Evolutionary conservation across 2,797 vertebrate genomes (phyloP).

Genomic region (Mus caroli): DNA sequence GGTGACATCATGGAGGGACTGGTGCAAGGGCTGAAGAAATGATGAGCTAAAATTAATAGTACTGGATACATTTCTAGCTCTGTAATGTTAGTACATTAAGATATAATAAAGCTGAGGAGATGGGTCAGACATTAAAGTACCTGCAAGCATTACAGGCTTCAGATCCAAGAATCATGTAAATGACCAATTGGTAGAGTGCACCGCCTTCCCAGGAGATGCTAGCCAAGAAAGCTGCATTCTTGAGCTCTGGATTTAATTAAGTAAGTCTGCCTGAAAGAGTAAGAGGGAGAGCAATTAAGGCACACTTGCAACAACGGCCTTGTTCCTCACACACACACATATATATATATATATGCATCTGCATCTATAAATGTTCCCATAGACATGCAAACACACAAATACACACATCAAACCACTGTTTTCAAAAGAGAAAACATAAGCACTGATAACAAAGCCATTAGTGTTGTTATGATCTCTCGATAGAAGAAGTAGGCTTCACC

Average conservation of each 20-base stretch:
- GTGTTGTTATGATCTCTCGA: neutral
- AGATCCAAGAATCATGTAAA: neutral
- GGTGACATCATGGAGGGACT: neutral
- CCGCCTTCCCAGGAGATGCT: too few species aligned
- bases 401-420: neutral
- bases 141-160: neutral
- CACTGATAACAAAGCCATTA: neutral
- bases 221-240: too few species aligned
- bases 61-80: neutral
- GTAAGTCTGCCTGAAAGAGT: neutral
- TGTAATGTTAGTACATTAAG: neutral
- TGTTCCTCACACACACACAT: neutral
- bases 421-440: slow-evolving; percentile 25
- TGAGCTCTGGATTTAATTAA: neutral
- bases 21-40: neutral
- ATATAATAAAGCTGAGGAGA: neutral
- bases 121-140: too few species aligned
- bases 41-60: neutral
- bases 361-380: too few species aligned
- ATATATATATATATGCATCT: too few species aligned
- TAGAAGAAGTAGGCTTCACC: neutral
- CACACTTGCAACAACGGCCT: too few species aligned
- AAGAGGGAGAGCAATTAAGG: neutral
- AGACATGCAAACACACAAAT: neutral
- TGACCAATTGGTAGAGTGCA: neutral